Conservation (phyloP, 2,888 invertebrate genomes). For the Nyleta sp. region DNA sequence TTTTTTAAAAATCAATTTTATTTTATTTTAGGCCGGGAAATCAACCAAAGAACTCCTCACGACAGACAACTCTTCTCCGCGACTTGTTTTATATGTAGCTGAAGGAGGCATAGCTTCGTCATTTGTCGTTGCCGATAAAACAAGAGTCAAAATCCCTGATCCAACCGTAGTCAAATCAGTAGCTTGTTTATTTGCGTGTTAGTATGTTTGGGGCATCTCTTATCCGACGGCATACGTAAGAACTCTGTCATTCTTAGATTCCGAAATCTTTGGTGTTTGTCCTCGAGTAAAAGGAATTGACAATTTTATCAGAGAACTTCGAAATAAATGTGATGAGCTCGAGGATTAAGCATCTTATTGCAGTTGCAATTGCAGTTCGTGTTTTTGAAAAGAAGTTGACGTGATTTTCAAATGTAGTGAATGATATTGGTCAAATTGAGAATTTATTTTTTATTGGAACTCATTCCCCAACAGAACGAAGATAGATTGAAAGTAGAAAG, state of each 20-base stretch:
- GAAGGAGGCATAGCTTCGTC: slow-evolving; percentile 15
- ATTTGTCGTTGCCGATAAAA: slow-evolving; percentile 21
- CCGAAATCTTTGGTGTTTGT: neutral
- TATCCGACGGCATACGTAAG: neutral
- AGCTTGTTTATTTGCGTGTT: slow-evolving; percentile 3
- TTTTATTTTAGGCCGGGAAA: slow-evolving; percentile 15
- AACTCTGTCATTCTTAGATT: neutral
- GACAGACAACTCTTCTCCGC: slow-evolving; percentile 5
- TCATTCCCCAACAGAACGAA: too few species aligned
- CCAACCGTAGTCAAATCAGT: slow-evolving; percentile 23
- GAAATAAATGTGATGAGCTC: neutral
- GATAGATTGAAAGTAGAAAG: too few species aligned
- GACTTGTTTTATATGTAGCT: slow-evolving; percentile 24
- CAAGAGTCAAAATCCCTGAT: slow-evolving; percentile 13
- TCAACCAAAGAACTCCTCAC: slow-evolving; percentile 4
- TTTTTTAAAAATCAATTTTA: neutral
- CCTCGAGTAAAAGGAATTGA: neutral
- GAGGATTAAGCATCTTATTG: neutral
- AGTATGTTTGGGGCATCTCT: neutral
- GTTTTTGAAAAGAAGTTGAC: too few species aligned
- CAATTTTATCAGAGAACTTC: slow-evolving; percentile 1
- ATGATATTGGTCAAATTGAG: too few species aligned
- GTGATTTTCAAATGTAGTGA: too few species aligned
- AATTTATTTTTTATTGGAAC: too few species aligned
- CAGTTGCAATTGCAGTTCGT: too few species aligned